Base-by-base conservation (phyloP, 2,113 vertebrate genomes). In the Syngnathoides biaculeatus region DNA sequence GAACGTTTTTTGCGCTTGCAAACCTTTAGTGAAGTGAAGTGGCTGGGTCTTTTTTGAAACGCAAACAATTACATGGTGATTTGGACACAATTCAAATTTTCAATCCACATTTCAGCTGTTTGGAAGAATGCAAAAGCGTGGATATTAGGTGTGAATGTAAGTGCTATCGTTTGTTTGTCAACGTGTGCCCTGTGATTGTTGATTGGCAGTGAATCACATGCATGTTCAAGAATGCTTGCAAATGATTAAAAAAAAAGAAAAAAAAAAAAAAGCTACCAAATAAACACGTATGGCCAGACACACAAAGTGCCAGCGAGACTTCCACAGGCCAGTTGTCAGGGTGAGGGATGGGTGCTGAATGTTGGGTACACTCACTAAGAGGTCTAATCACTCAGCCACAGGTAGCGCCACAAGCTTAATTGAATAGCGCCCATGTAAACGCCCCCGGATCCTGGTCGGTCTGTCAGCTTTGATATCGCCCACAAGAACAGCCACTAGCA, bases 321-420 rank as follows among this genome's bases (percentile, higher is more conserved):
- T 64, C 20, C 63, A 69, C 30, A 67, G 57, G 67, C 71, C 55
- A 20, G 58, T 74, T 81, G 72, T 72, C 81, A 72, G 65, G 35
- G 81, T 82, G 79, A 84, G 52, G 61, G 73, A 82, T 82, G 73
- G 40, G 56, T 63, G 68, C 40, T 65, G 74, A 78, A 59, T 78
- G 67, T 77, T 80, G 73, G 64, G 68, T 76, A 78, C 68, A 69
- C 81, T 74, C 68, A 69, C 81, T 72, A 74, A 82, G 76, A 69
- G 70, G 30, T 74, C 72, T 66, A 76, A 79, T 84, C 75, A 77
- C 81, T 80, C 75, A 82, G 65, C 47, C 42, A 56, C 71, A 62
- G 75, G 72, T 74, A 56, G 65, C 57, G 40, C 52, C 69, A 68
- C 60, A 64, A 27, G 39, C 6, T 6, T 40, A 65, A 47, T 8